These are phyloP conservation scores for Nomada fucata DNA, from an alignment of 2,888 invertebrate genomes.

Conservation along the genomic window DNA sequence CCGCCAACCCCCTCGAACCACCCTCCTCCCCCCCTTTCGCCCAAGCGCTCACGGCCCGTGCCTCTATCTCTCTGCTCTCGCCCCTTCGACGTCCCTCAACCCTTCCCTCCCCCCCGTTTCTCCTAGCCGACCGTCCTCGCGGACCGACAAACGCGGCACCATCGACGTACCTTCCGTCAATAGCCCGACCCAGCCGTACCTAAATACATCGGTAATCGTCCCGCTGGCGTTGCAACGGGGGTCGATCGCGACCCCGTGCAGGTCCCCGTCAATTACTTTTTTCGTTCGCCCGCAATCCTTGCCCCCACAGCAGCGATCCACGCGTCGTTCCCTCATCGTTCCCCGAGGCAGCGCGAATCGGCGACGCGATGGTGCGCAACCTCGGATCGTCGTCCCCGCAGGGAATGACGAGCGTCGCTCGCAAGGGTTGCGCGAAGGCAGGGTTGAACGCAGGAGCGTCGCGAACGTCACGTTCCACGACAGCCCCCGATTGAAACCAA, in stretches of 20 bases:
- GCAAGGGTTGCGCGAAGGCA: too few species aligned
- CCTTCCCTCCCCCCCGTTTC: conserved; percentile 3
- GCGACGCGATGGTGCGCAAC: too few species aligned
- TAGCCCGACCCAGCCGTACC: conserved; percentile 64
- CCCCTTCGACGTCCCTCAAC: too few species aligned
- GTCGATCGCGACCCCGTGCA: not conserved
- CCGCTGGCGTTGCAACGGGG: conserved; percentile 71
- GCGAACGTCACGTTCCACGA: too few species aligned
- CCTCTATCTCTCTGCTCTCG: conserved; percentile 45
- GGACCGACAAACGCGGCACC: conserved; percentile 60
- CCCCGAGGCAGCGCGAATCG: too few species aligned
- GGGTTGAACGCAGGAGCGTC: too few species aligned
- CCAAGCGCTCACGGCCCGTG: conserved; percentile 44
- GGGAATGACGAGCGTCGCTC: too few species aligned
- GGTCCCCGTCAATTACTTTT: not conserved
- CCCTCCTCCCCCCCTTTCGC: not conserved
- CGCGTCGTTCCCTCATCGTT: too few species aligned
- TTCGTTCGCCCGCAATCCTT: not conserved
- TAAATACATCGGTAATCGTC: conserved; percentile 76
- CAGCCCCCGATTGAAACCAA: too few species aligned
- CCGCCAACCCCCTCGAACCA: conserved; percentile 36
- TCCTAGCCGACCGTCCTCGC: conserved; percentile 46
- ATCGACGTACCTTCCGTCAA: conserved; percentile 60
- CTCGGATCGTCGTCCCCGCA: too few species aligned
- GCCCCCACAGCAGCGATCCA: too few species aligned